Evolutionary conservation across 2,797 vertebrate genomes (phyloP), one percentile per base, ranked within the genome.

Genomic region (Yasuhikotakia modesta): DNA sequence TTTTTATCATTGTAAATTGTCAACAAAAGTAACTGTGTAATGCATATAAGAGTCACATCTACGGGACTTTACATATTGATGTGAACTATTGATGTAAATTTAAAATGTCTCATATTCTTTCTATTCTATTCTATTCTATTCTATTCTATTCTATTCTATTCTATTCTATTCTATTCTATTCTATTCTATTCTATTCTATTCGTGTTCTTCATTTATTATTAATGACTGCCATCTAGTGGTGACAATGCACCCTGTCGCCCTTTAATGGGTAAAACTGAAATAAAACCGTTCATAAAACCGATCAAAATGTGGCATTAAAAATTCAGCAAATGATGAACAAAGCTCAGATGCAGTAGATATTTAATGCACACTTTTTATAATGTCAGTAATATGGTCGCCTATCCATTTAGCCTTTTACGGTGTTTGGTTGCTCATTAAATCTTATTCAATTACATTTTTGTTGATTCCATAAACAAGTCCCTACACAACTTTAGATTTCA

Each of bases 161-260:
- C n/a, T 71, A 12, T 45, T 67, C 66, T 52, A 69, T 68, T 50
- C 66, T 68, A 68, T 53, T 69, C 27, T 35, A 68, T 68, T 69
- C 67, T 52, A 52, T 53, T 73, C 24, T 50, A 6, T 61, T 61
- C 22, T 14, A 14, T 60, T 72, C 11, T 73, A 50, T 21, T 50
- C 17, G 2, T n/a, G 39, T 12, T 16, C 27, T 24, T 6, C 27
- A 69, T 69, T 8, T 68, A 22, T 64, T 63, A 61, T 12, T 45
- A n/a, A 53, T 52, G 14, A 52, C 45, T 68, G 74, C 70, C 80
- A 69, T 27, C 74, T 81, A 63, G 46, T 69, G 74, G 63, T 61
- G 22, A 64, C 13, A n/a, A 67, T 24, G 14, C 6, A 30, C 35
- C 24, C 2, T 74, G 1, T 22, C 3, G 2, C 35, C 5, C n/a